phyloP scores from a whole-genome alignment of 2,797 vertebrate genomes.

The Hippocampus kuda region DNA sequence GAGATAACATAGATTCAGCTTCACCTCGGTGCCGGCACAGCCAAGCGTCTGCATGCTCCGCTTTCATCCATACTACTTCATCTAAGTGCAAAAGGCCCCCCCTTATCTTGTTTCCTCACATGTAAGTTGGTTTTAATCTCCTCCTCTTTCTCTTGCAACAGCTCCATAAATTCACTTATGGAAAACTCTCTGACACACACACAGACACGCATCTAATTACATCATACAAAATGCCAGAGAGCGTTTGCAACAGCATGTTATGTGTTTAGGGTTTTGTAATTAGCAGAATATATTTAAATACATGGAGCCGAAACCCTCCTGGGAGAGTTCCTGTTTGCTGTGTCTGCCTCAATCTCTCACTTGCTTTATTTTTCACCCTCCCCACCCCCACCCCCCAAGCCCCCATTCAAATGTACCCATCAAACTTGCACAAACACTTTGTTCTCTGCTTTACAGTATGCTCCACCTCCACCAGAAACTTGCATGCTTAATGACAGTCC shows the following conservation, averaged over 20 bases:
- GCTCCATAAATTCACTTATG: slow-evolving; percentile 22
- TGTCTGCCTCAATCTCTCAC: slow-evolving; percentile 52
- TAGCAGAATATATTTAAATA: slow-evolving; percentile 74
- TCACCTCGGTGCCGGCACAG: slow-evolving; percentile 35
- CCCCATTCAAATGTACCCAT: slow-evolving; percentile 43
- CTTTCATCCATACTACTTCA: slow-evolving; percentile 59
- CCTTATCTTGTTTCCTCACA: slow-evolving; percentile 54
- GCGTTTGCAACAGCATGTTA: slow-evolving; percentile 56
- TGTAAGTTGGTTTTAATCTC: slow-evolving; percentile 58
- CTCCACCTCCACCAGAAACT: slow-evolving; percentile 30
- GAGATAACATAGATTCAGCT: slow-evolving; percentile 56
- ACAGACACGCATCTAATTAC: slow-evolving; percentile 48
- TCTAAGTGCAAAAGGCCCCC: slow-evolving; percentile 48
- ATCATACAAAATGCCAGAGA: slow-evolving; percentile 61
- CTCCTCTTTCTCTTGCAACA: slow-evolving; percentile 32
- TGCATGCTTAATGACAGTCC: slow-evolving; percentile 31
- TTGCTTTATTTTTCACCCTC: slow-evolving; percentile 44
- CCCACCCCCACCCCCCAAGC: slow-evolving; percentile 16
- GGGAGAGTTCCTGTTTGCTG: slow-evolving; percentile 56
- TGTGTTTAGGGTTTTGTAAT: slow-evolving; percentile 72
- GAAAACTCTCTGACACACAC: slow-evolving; percentile 22
- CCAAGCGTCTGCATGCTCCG: slow-evolving; percentile 47
- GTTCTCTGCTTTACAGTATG: slow-evolving; percentile 34
- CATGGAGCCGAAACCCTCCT: slow-evolving; percentile 62
- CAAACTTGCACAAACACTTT: slow-evolving; percentile 43